phyloP scores from a whole-genome alignment of 2,113 vertebrate genomes.

The Danionella cerebrum region DNA sequence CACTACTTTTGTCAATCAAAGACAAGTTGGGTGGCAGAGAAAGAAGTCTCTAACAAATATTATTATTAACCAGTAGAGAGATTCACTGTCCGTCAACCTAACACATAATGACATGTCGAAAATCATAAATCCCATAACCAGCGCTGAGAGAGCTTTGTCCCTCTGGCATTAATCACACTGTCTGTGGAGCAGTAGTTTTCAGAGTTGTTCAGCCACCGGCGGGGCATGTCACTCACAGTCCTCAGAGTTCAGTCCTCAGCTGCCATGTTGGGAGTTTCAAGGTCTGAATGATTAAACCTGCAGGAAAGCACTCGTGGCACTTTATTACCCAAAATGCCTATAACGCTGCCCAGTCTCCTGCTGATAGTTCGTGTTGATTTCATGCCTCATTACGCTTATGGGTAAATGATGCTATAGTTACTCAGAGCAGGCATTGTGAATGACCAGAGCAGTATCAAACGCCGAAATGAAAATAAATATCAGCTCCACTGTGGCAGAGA shows the following conservation, averaged over 20 bases:
- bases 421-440: constrained; percentile 44
- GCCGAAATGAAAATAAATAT: neutral
- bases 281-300: constrained; percentile 66
- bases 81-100: no score
- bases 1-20: no score
- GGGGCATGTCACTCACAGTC: neutral
- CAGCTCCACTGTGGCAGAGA: neutral
- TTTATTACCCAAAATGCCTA: constrained; percentile 67
- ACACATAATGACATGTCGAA: neutral
- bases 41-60: no score
- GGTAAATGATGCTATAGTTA: constrained; percentile 63
- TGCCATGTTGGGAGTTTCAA: constrained; percentile 58
- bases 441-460: constrained; percentile 23
- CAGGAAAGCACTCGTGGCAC: constrained; percentile 63
- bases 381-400: constrained; percentile 64
- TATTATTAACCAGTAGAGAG: no score
- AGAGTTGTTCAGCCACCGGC: neutral
- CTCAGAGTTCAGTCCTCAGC: constrained; percentile 39
- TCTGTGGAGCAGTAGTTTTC: neutral
- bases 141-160: neutral
- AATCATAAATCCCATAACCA: no score
- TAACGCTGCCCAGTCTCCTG: constrained; percentile 46
- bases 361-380: constrained; percentile 69
- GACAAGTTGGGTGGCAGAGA: no score
- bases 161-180: neutral